A percentile compares a stretch with the other conserved stretches of the same genome.
These are phyloP conservation scores for Drosophila simulans DNA, from an alignment of 1,140 invertebrate species.

Conservation along the genomic window DNA sequence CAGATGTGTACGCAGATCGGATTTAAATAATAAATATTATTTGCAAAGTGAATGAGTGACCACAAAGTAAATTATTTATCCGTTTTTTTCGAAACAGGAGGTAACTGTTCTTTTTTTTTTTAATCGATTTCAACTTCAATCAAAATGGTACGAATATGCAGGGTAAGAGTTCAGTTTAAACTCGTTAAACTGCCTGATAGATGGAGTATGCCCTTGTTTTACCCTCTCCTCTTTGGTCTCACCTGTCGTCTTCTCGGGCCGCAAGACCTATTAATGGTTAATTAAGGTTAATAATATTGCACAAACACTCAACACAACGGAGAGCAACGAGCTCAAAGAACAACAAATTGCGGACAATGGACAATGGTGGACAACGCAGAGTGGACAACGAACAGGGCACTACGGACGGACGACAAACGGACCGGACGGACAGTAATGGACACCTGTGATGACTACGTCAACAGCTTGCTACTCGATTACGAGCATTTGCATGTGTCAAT, in stretches of 20 bases:
- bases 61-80: conserved; percentile 1
- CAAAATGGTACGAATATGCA: background rate
- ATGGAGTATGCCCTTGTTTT: background rate
- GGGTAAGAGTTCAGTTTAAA: background rate
- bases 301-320: conserved; percentile 29
- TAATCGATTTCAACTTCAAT: background rate
- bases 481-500: conserved; percentile 53
- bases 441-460: conserved; percentile 39
- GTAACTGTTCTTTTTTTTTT: background rate
- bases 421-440: conserved; percentile 14
- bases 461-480: conserved; percentile 50
- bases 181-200: background rate
- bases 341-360: conserved; percentile 7
- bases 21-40: background rate
- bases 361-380: conserved; percentile 7
- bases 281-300: conserved; percentile 75
- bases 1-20: background rate
- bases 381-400: conserved; percentile 3
- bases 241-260: conserved; percentile 5
- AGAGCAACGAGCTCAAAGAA: conserved; percentile 3
- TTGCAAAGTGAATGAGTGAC: background rate
- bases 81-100: too few relatives aligned
- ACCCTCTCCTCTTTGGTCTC: conserved; percentile 1
- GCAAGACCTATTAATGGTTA: conserved; percentile 61
- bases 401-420: conserved; percentile 1